Conservation (phyloP, 2,888 invertebrate species). For the Neoitamus cyanurus region DNA sequence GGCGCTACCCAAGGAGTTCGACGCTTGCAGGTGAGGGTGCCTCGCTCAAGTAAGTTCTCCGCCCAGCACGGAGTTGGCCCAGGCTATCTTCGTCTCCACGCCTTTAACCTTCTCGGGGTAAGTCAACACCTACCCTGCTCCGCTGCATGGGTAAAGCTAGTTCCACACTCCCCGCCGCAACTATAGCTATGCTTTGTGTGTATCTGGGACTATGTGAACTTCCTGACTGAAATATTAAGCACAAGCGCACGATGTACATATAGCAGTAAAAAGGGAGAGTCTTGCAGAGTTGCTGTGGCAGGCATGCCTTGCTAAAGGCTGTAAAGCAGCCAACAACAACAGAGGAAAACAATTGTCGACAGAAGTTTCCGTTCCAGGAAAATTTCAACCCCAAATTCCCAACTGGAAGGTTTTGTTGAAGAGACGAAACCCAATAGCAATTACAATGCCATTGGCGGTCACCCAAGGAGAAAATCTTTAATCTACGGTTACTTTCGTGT, state of each 20-base stretch:
- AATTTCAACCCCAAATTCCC: slow-evolving; percentile 36
- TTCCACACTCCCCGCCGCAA: not conserved
- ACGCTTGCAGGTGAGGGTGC: not conserved
- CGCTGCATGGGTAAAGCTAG: not conserved
- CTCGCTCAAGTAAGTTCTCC: not conserved
- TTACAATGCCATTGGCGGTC: slow-evolving; percentile 54
- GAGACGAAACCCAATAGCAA: slow-evolving; percentile 44
- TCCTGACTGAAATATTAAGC: slow-evolving; percentile 4
- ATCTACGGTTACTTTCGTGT: slow-evolving; percentile 51
- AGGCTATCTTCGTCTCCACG: not conserved
- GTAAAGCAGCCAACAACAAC: slow-evolving; percentile 31
- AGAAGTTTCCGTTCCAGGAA: slow-evolving; percentile 38
- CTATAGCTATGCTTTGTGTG: not conserved
- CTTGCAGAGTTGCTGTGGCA: not conserved
- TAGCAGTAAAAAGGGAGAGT: slow-evolving; percentile 24
- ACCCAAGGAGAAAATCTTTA: slow-evolving; percentile 54
- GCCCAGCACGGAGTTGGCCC: not conserved
- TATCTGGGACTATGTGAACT: not conserved
- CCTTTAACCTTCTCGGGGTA: not conserved
- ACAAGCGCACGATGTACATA: slow-evolving; percentile 25
- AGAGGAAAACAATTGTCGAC: slow-evolving; percentile 40
- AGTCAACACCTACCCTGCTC: not conserved
- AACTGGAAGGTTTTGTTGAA: slow-evolving; percentile 21
- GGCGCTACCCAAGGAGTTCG: not conserved
- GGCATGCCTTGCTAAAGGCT: not conserved